A percentile compares a stretch with the other conserved stretches of the same genome.
Conservation (phyloP, 2,113 vertebrate genomes). For the Hypocryptadius cinnamomeus region DNA sequence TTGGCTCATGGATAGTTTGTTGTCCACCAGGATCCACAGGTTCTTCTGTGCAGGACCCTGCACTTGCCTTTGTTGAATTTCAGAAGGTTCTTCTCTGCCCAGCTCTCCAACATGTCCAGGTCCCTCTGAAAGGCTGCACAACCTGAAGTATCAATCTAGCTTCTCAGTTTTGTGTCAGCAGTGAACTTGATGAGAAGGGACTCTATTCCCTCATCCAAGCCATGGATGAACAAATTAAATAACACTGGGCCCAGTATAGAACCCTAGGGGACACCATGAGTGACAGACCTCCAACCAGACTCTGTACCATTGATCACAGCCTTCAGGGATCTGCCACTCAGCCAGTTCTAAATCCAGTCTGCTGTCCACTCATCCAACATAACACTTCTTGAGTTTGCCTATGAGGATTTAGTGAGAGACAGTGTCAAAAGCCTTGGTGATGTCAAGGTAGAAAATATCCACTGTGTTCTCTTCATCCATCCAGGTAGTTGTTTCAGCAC, state of each 20-base stretch:
- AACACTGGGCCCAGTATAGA: not conserved
- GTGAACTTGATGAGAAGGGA: not conserved
- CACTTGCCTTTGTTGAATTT: not conserved
- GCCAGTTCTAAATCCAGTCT: not conserved
- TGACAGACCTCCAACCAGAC: not conserved
- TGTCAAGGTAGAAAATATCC: too few relatives aligned
- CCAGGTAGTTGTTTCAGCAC: not conserved
- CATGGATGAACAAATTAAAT: not conserved
- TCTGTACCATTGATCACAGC: not conserved
- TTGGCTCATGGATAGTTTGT: not conserved
- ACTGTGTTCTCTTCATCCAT: not conserved
- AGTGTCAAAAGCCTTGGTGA: not conserved
- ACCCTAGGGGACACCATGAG: too few relatives aligned
- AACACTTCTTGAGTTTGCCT: not conserved
- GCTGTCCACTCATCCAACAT: not conserved
- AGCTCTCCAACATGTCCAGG: not conserved
- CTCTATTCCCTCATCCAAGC: not conserved
- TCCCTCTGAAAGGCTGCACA: not conserved
- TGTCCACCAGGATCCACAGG: not conserved
- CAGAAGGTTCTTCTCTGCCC: not conserved
- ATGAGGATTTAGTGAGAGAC: not conserved
- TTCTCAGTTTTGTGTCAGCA: not conserved
- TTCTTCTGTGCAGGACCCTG: not conserved
- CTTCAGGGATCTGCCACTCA: not conserved
- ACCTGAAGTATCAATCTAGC: accelerated